Base-by-base conservation (phyloP, 1,140 invertebrate genomes). In the Thaumetopoea pityocampa region DNA sequence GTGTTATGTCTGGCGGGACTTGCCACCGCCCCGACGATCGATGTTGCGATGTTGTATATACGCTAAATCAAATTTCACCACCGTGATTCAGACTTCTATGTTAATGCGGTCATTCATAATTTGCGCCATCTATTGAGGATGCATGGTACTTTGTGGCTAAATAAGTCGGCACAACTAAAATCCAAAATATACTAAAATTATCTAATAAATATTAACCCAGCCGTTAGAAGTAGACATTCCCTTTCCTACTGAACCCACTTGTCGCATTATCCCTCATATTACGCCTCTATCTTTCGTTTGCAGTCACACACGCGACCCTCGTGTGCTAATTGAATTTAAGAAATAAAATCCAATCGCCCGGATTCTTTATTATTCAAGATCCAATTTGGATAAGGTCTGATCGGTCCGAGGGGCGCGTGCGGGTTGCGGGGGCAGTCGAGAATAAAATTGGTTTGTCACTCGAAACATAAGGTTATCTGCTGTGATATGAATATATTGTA, bases 341-440 rank as follows among this genome's bases (percentile, higher is more conserved):
- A 80, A 86, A 86, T 86, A 86, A 86, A 86, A 86, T 85, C 81
- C 84, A 86, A 86, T 86, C 84, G 80, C 77, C 73, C 79, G 76
- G 82, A 86, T 86, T 86, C 84, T 86, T 86, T 86, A 86, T 86
- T 86, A 86, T 86, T 86, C 84, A 86, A 86, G 84, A 86, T 86
- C 79, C 84, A 86, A 86, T 86, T 86, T 86, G 84, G 84, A 86
- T 86, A 86, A 86, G 80, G 82, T 70, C 76, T 80, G 79, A 83
- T 80, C 77, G 78, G 83, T 72, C 71, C 72, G 76, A 45, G 47
- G 46, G 53, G 58, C 34, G 50, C 56, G 53, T 49, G 51, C 51
- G 42, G 50, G 40, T 47, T 43, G 48, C 48, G 38, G 69, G 74
- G 77, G 70, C 74, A 81, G 67, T 68, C 69, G 68, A 76, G 74